Base-by-base conservation (phyloP, 2,888 invertebrate species). In the Lissonota sp. region DNA sequence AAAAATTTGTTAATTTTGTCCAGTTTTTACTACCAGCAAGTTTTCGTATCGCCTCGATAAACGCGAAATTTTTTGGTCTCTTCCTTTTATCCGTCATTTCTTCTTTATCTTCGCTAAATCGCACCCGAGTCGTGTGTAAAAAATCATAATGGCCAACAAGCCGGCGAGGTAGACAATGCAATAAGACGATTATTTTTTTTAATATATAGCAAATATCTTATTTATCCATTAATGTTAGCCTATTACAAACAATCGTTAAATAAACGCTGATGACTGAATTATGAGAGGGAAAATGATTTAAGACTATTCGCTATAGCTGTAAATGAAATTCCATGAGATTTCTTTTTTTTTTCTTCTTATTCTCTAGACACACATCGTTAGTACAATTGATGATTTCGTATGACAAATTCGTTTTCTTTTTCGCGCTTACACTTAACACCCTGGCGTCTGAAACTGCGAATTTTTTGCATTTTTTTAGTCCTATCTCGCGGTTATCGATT, bases 141-240 rank as follows among this genome's bases (percentile, higher is more conserved):
- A 63, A 74, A 74, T 79, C 57, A 63, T 66, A 39, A 44, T 57
- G 46, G 60, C 49, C 74, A 53, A 74, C 63, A 63, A 51, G 58
- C 51, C 49, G 42, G 64, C 70, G 79, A 79, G 74, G 69, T 79
- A 70, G 79, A 79, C 79, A 64, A n/a, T 69, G 70, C 80, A 66
- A 71, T 75, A 70, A 63, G 69, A 74, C 70, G 58, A 57, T 64
- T 62, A 69, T 55, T 58, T n/a, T 26, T 42, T 62, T 70, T 49
- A 44, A 44, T 53, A n/a, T 26, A 2, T 26, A 26, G 1, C 26
- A 26, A 26, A 26, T 26, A 26, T 26, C 26, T 26, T 26, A 26
- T 58, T 69, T 62, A 44, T 42, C 53, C 53, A 69, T 62, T 71
- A 75, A 75, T 44, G 44, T 55, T 64, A 64, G 60, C 44, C 67